phyloP scores from a whole-genome alignment of 2,113 vertebrate genomes.

The Odocoileus hemionus region DNA sequence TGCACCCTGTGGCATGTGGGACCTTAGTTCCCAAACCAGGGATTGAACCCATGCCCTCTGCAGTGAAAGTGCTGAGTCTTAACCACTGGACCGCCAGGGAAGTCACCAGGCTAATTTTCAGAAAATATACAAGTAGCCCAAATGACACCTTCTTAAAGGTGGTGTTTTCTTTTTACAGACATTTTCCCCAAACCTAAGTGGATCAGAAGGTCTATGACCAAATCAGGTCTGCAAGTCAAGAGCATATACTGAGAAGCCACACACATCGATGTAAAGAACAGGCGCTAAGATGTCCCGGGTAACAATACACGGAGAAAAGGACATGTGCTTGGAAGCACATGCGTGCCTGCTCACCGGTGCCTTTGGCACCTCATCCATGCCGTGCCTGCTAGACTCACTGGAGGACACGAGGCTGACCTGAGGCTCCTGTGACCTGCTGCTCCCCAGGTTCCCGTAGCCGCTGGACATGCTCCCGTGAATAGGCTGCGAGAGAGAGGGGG shows the following conservation, averaged over 20 bases:
- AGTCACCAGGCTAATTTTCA: neutral
- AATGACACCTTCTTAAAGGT: neutral
- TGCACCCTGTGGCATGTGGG: neutral
- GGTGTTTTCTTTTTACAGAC: neutral
- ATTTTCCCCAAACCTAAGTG: no score
- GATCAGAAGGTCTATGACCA: neutral
- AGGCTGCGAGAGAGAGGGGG: constrained; percentile 76
- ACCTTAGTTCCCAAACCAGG: neutral
- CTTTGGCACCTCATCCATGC: constrained; percentile 61
- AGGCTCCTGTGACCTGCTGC: constrained; percentile 89
- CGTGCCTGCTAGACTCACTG: constrained; percentile 84
- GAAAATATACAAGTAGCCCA: neutral
- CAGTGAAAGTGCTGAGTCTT: neutral
- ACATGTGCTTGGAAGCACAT: neutral
- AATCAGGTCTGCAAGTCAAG: no score
- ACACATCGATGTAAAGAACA: fast-evolving
- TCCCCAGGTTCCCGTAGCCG: constrained; percentile 89
- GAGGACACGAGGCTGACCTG: constrained; percentile 87
- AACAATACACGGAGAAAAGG: fast-evolving
- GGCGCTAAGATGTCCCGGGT: fast-evolving
- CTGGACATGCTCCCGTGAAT: constrained; percentile 89
- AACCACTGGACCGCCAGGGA: neutral
- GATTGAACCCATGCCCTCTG: neutral
- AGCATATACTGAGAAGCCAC: no score
- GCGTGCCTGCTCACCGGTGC: constrained; percentile 63